Conservation (phyloP, 2,113 vertebrate genomes). For the Microtus richardsoni region DNA sequence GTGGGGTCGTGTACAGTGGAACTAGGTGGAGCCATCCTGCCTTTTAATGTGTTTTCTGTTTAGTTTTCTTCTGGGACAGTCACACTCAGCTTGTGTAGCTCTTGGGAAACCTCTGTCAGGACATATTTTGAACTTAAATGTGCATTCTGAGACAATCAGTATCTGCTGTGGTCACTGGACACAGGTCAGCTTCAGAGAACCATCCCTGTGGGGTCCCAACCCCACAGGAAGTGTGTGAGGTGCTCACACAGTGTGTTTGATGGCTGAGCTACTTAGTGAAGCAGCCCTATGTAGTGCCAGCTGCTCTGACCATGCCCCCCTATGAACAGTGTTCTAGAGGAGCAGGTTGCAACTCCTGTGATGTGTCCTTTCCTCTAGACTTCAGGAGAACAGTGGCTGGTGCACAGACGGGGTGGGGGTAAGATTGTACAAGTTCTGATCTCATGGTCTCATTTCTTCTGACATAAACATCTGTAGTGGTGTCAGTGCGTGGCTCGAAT, state of each 20-base stretch:
- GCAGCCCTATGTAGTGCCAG: not conserved
- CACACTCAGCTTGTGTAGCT: not conserved
- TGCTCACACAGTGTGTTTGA: rapidly evolving
- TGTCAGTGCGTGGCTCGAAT: not conserved
- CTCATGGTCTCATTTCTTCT: not conserved
- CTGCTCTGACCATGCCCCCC: not conserved
- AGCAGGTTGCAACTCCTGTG: not conserved
- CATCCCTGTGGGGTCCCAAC: not conserved
- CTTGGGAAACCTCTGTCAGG: rapidly evolving
- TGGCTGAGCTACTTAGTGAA: not conserved
- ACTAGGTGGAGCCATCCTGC: rapidly evolving
- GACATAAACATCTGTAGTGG: not conserved
- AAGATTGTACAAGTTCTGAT: not conserved
- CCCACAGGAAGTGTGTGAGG: not conserved
- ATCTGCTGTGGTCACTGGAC: not conserved
- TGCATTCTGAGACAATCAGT: rapidly evolving
- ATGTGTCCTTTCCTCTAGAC: not conserved
- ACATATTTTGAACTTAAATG: rapidly evolving
- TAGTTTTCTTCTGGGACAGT: not conserved
- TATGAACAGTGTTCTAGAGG: not conserved
- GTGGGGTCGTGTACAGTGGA: rapidly evolving
- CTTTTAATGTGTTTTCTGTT: rapidly evolving
- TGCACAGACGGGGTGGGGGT: rapidly evolving
- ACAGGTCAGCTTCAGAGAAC: rapidly evolving
- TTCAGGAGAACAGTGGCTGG: no score